These are phyloP conservation scores for Riparia riparia DNA, from an alignment of 2,113 vertebrate genomes.

Conservation along the genomic window DNA sequence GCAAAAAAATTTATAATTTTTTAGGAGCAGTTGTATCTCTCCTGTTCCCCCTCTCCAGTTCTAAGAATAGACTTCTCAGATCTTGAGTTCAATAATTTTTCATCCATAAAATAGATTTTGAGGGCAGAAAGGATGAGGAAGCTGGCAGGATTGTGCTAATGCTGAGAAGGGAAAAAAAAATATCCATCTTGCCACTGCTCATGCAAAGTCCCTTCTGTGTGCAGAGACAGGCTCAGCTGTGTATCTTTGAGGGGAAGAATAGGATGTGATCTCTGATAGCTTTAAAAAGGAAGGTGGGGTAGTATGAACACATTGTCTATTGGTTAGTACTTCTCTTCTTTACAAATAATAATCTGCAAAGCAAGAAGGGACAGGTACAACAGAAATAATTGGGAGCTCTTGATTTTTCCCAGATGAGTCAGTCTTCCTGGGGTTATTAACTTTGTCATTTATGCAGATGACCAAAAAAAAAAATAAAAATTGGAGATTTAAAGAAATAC, in stretches of 20 bases:
- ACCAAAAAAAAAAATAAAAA: background rate
- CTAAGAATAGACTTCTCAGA: background rate
- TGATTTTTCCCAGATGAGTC: constrained; percentile 73
- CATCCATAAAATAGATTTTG: background rate
- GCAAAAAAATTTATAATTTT: background rate
- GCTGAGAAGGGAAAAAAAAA: background rate
- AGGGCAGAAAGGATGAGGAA: background rate
- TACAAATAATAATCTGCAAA: constrained; percentile 8
- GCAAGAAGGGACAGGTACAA: constrained; percentile 63
- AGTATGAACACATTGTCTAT: background rate
- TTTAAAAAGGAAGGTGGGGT: background rate
- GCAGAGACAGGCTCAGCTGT: background rate
- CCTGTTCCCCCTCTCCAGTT: accelerated
- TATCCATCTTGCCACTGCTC: background rate
- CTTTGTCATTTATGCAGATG: constrained; percentile 29
- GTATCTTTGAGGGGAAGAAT: background rate
- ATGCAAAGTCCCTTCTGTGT: background rate
- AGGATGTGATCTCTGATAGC: background rate
- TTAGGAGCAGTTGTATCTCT: background rate
- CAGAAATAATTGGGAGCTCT: background rate
- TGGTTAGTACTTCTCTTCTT: background rate
- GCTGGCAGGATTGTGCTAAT: background rate
- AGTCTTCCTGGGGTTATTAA: constrained; percentile 36
- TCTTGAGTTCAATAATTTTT: background rate
- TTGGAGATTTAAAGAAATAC: background rate